Percentiles rank a stretch among this genome's conserved stretches.
Evolutionary conservation across 2,888 invertebrate species (phyloP).

Genomic region (Prosapia bicincta): DNA sequence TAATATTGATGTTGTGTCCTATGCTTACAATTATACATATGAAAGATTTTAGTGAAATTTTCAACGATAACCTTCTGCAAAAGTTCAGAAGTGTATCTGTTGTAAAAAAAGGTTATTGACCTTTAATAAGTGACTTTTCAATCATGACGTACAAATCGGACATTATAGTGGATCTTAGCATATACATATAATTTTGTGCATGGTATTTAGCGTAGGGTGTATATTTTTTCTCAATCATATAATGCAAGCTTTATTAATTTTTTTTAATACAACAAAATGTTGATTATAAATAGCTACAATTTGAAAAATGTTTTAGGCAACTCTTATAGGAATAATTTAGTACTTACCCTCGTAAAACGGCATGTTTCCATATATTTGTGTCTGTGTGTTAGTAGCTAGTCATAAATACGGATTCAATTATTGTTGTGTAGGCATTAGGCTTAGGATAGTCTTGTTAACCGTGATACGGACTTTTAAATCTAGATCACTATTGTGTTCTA

Average conservation of each 20-base stretch:
- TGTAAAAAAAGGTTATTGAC: neutral
- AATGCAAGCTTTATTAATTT: neutral
- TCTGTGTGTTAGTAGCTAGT: constrained; percentile 25
- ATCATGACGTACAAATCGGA: constrained; percentile 20
- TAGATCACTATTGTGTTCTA: constrained; percentile 9
- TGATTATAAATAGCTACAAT: neutral
- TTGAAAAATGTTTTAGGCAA: neutral
- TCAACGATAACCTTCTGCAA: constrained; percentile 25
- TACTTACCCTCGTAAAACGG: neutral
- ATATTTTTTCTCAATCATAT: neutral
- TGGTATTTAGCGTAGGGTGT: neutral
- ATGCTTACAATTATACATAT: constrained; percentile 18
- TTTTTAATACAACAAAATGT: neutral
- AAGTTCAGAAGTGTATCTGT: neutral
- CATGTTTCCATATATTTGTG: constrained; percentile 19
- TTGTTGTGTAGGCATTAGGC: constrained; percentile 19
- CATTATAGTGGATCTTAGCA: constrained; percentile 4
- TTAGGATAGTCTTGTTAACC: constrained; percentile 24
- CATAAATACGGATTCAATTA: constrained; percentile 25
- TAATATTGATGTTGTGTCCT: constrained; percentile 20
- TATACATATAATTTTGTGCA: neutral
- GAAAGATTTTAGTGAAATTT: constrained; percentile 24
- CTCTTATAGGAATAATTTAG: neutral
- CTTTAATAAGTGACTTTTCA: constrained; percentile 7
- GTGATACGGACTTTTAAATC: constrained; percentile 17